Percentiles rank a stretch among this genome's conserved stretches.
phyloP scores from a whole-genome alignment of 1,140 invertebrate species.

The Planococcus citri region DNA sequence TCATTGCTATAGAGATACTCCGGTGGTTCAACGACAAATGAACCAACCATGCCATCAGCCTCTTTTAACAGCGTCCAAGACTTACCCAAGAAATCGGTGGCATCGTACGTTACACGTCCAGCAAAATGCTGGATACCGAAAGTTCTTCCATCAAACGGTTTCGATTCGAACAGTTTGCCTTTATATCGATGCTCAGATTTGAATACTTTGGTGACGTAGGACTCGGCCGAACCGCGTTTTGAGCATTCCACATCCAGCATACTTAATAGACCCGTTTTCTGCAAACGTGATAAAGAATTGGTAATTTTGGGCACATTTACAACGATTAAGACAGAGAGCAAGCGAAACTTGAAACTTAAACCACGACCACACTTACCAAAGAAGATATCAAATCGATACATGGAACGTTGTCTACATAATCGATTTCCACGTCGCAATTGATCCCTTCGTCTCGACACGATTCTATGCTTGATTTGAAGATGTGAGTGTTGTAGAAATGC shows the following conservation, averaged over 20 bases:
- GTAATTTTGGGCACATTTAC: too few species aligned
- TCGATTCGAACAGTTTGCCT: slow-evolving; percentile 54
- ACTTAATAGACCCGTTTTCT: slow-evolving; percentile 76
- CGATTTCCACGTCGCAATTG: slow-evolving; percentile 76
- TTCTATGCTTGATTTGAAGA: slow-evolving; percentile 88
- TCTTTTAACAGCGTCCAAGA: too few species aligned
- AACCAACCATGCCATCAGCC: neutral
- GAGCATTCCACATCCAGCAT: slow-evolving; percentile 90
- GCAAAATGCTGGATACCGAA: slow-evolving; percentile 89
- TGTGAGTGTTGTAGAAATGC: slow-evolving; percentile 93
- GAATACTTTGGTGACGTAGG: slow-evolving; percentile 67
- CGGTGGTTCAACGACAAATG: too few species aligned
- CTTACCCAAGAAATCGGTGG: slow-evolving; percentile 69
- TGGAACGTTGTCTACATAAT: slow-evolving; percentile 90
- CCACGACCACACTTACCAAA: slow-evolving; percentile 49
- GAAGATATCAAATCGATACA: slow-evolving; percentile 92
- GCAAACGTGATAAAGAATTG: neutral
- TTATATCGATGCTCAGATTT: slow-evolving; percentile 72
- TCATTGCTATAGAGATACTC: too few species aligned
- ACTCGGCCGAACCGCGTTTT: slow-evolving; percentile 70
- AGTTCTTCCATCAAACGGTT: slow-evolving; percentile 59
- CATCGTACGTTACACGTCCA: slow-evolving; percentile 77
- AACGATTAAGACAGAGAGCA: too few species aligned
- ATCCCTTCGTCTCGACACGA: slow-evolving; percentile 88
- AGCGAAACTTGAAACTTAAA: too few species aligned